Evolutionary conservation across 1,140 invertebrate species (phyloP).

Genomic region (Pachypeltis micranthus): DNA sequence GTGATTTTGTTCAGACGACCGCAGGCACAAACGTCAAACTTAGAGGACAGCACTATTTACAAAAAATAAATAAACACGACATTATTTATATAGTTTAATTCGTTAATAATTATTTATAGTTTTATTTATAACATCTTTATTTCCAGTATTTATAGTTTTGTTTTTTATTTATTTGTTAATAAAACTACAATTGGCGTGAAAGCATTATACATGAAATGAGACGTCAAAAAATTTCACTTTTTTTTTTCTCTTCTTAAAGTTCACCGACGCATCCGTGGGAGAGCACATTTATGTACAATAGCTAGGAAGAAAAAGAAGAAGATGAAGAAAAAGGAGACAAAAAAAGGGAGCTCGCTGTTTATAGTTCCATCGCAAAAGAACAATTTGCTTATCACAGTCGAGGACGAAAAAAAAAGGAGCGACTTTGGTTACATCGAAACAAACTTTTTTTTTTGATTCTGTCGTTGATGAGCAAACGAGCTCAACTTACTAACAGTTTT

Average conservation of each 20-base stretch:
- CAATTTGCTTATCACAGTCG: constrained; percentile 1
- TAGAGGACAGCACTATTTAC: no score
- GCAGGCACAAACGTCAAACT: no score
- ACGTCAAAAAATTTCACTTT: background rate
- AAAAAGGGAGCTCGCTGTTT: background rate
- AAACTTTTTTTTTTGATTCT: background rate
- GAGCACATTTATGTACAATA: background rate
- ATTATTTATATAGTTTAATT: background rate
- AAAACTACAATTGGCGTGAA: constrained; percentile 6
- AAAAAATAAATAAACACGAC: no score
- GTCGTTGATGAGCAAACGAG: background rate
- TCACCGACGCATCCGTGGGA: no score
- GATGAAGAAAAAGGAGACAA: no score
- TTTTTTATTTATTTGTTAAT: no score
- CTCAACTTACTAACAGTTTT: background rate
- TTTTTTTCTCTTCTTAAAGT: background rate
- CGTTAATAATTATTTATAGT: background rate
- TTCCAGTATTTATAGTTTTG: background rate
- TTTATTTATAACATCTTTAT: constrained; percentile 1
- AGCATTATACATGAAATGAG: background rate
- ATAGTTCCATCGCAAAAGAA: background rate
- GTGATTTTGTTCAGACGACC: no score
- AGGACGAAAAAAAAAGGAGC: background rate
- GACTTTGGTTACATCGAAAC: background rate
- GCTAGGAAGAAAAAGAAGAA: background rate